Base-by-base conservation (phyloP, 2,113 vertebrate genomes). In the Halichoerus grypus region DNA sequence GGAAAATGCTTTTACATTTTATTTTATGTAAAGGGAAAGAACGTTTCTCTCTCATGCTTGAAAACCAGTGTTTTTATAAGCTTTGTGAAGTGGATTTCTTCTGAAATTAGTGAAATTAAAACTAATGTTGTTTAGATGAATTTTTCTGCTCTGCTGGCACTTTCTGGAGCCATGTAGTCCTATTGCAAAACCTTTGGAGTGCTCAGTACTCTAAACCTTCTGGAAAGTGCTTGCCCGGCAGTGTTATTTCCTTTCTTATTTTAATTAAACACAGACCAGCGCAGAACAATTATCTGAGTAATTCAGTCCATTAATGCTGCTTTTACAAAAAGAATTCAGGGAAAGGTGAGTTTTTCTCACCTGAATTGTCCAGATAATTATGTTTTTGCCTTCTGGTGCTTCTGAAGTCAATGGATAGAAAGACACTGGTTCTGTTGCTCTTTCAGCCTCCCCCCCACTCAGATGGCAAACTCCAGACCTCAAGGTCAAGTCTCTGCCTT, bases 101-200 rank as follows among this genome's bases (percentile, higher is more conserved):
- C 74, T 7, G 63, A 74, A 97, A 86, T 82, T 39, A 95, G 85
- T 85, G 82, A 95, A 95, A 92, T 87, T 69, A 90, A 92, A 95
- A 36, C 82, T 88, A 33, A 76, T 55, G 36, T 79, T 65, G 61
- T 88, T 95, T 65, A 82, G 55, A 67, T 79, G 46, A 46, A 82
- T 89, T 74, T 82, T 86, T 63, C 55, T 96, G 84, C 76, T 85
- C 77, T 53, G 53, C 57, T 55, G 49, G 65, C 92, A 72, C 39
- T 95, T 93, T 77, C 11, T 83, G 84, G 88, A 92, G 74, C 80
- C 31, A 1, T 28, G 86, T 39, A 39, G 74, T 39, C 21, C 1
- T 33, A 4, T 89, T 93, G 55, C 26, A 77, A 76, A 97, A 93
- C 55, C 69, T 88, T 71, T 39, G 59, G n/a, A 72, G 71, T 39